These are phyloP conservation scores for Teleogryllus oceanicus DNA, from an alignment of 2,888 invertebrate genomes.

Conservation along the genomic window DNA sequence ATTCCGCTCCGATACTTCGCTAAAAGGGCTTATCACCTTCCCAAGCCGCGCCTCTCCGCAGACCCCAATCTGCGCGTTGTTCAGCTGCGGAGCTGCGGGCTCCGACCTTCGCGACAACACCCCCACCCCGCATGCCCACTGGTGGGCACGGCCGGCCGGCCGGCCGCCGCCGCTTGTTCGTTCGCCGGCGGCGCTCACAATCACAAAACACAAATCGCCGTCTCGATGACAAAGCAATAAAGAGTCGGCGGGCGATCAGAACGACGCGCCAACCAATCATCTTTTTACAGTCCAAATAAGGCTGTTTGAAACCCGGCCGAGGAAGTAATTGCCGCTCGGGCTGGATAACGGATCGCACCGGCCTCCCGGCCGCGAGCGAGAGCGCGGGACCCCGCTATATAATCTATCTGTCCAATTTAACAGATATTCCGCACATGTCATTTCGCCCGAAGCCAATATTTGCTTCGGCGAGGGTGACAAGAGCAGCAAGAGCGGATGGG, in stretches of 20 bases:
- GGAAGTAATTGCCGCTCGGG: neutral
- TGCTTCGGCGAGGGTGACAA: neutral
- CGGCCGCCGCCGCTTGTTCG: no score
- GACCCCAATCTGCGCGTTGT: no score
- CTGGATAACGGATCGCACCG: neutral
- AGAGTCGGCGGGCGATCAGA: neutral
- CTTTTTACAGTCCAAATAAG: neutral
- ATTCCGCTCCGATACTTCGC: no score
- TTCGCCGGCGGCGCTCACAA: neutral
- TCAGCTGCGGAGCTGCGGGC: no score
- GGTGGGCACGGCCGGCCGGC: no score
- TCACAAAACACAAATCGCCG: neutral
- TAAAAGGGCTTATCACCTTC: no score
- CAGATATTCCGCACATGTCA: neutral
- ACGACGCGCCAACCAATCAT: neutral
- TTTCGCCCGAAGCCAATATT: neutral
- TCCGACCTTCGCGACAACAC: no score
- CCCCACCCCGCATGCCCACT: no score
- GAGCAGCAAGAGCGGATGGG: neutral
- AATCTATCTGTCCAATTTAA: neutral
- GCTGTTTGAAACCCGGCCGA: neutral
- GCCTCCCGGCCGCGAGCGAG: neutral
- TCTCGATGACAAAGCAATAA: neutral
- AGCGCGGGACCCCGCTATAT: neutral
- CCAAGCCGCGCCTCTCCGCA: no score